Evolutionary conservation across 2,888 invertebrate species (phyloP), one percentile per base, ranked within the genome.

Genomic region (Gonocerus acuteangulatus): DNA sequence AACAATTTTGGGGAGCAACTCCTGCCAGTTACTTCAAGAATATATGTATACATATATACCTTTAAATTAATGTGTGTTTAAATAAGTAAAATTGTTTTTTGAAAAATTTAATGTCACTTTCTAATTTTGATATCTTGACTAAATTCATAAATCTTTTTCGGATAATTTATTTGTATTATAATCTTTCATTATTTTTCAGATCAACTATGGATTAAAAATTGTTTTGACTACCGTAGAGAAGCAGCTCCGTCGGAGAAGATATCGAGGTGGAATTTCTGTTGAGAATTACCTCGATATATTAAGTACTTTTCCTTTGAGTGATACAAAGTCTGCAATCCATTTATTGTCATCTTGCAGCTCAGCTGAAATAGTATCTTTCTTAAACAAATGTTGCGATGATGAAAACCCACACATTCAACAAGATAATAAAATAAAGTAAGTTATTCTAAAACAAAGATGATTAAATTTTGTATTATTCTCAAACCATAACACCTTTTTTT

Each of bases 241-340:
- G 54, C 44, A 60, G 58, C 32, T 48, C 7, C 39, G 58, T 1
- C 47, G 48, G 9, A 13, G 42, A 39, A n/a, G 16, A 9, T 13
- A 18, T 36, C 27, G 18, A 15, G 49, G 39, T 9, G 22, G 45
- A 44, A 22, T 34, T 21, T 19, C 47, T 39, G 21, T 44, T 39
- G 15, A 74, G 42, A 59, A 66, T 36, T 70, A 75, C 15, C 72
- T 81, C 7, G 71, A 71, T 11, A 76, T 79, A 67, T 72, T 83
- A 16, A 74, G 82, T 48, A 73, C 76, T 52, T 83, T 80, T 68
- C 85, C 79, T 0, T 70, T 73, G 0, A 67, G 77, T 27, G 72
- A 74, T 27, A 61, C 68, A 0, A 65, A 69, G 3, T 74, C 75
- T 56, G 68, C 75, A 49, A 65, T 73, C 15, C 71, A 72, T n/a